These are phyloP conservation scores for Aromia moschata DNA, from an alignment of 2,888 invertebrate species.

Conservation along the genomic window DNA sequence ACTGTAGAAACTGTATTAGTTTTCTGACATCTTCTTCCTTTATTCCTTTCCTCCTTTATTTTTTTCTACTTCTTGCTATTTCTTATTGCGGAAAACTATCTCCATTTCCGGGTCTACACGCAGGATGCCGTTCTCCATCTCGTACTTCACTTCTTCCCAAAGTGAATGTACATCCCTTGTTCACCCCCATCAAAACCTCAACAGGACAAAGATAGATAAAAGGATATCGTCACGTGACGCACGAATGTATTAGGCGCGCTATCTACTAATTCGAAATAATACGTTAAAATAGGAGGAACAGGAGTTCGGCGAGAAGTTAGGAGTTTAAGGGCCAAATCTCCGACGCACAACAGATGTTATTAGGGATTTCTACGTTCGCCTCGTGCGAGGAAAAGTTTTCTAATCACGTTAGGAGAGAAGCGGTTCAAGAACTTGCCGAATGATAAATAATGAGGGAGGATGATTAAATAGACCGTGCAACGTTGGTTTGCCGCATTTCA, in stretches of 20 bases:
- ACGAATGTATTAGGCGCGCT: background rate
- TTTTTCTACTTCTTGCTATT: too few relatives aligned
- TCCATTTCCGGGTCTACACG: too few relatives aligned
- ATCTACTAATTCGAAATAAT: background rate
- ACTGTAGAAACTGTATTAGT: too few relatives aligned
- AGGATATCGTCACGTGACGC: background rate
- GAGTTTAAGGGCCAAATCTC: constrained; percentile 22
- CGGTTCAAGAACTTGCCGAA: constrained; percentile 21
- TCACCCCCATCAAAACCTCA: background rate
- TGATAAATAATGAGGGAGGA: constrained; percentile 4
- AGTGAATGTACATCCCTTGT: too few relatives aligned
- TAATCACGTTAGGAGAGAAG: constrained; percentile 24
- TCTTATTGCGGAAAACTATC: too few relatives aligned
- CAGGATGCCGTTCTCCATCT: too few relatives aligned
- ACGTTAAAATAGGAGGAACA: constrained; percentile 2
- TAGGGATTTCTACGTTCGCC: constrained; percentile 24
- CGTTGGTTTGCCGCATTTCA: too few relatives aligned
- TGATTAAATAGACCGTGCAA: too few relatives aligned
- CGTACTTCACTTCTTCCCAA: too few relatives aligned
- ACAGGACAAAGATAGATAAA: background rate
- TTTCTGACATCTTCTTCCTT: too few relatives aligned
- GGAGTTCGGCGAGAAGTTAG: constrained; percentile 7
- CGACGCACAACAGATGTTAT: constrained; percentile 24
- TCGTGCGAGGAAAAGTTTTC: constrained; percentile 26
- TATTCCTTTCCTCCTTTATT: too few relatives aligned